phyloP scores from a whole-genome alignment of 2,113 vertebrate genomes.

The Brachypteracias leptosomus region DNA sequence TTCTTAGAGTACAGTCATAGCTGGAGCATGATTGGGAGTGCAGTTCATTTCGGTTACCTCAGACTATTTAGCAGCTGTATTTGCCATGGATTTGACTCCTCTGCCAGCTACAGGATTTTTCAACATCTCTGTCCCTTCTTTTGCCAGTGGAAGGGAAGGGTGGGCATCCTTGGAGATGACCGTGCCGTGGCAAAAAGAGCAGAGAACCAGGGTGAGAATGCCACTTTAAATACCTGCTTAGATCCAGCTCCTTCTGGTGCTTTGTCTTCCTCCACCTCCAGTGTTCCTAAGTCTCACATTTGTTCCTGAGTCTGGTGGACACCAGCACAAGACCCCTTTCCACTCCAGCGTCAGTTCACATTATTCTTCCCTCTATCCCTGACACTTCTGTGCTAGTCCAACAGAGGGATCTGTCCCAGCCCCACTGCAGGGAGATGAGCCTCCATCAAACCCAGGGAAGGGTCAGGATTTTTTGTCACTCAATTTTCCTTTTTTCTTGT shows the following conservation, averaged over 20 bases:
- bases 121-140: slow-evolving; percentile 4
- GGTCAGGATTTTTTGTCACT: slow-evolving; percentile 11
- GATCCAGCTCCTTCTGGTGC: neutral
- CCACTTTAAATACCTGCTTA: neutral
- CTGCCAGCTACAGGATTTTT: slow-evolving; percentile 5
- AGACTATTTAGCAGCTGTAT: slow-evolving; percentile 35
- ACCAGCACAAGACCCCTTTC: neutral
- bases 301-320: neutral
- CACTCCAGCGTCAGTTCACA: neutral
- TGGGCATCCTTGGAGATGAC: neutral
- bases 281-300: neutral
- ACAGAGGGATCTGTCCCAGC: neutral
- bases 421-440: neutral
- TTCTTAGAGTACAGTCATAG: slow-evolving; percentile 45
- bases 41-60: slow-evolving; percentile 31
- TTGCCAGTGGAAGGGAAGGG: neutral
- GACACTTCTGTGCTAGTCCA: neutral
- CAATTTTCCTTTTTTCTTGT: slow-evolving; percentile 11
- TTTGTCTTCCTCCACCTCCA: neutral
- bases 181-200: neutral
- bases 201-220: neutral
- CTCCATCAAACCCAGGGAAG: neutral
- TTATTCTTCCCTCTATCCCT: neutral
- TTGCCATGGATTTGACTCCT: neutral
- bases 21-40: slow-evolving; percentile 30